Evolutionary conservation across 1,140 invertebrate genomes (phyloP).

Genomic region (Aphis craccivora): DNA sequence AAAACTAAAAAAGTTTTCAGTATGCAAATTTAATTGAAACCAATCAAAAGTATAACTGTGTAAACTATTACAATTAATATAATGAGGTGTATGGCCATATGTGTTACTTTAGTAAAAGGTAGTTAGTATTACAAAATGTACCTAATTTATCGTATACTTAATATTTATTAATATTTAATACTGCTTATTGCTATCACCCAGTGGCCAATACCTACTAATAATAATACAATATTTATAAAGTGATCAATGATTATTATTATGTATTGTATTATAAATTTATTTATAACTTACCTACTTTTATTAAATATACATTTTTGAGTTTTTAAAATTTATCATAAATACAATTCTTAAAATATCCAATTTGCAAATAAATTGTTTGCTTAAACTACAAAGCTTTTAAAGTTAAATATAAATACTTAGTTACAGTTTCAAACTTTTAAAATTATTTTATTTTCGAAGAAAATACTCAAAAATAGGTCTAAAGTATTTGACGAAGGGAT

Average conservation of each 20-base stretch:
- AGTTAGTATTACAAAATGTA: too few relatives aligned
- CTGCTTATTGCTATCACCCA: neutral
- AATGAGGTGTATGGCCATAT: too few relatives aligned
- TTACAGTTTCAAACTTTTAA: constrained; percentile 2
- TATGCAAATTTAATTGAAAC: too few relatives aligned
- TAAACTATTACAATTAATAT: too few relatives aligned
- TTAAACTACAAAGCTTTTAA: neutral
- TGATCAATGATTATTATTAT: neutral
- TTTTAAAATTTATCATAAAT: neutral
- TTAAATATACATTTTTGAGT: neutral
- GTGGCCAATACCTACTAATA: neutral
- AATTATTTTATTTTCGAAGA: neutral
- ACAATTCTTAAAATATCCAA: neutral
- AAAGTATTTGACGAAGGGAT: neutral
- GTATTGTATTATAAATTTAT: neutral
- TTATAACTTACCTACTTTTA: neutral
- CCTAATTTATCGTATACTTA: neutral
- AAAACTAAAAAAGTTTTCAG: too few relatives aligned
- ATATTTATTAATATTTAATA: neutral
- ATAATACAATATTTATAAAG: neutral
- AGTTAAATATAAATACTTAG: constrained; percentile 9
- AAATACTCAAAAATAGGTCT: neutral
- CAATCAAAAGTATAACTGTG: too few relatives aligned
- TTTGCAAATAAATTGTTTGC: neutral
- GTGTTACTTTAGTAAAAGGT: too few relatives aligned